These are phyloP conservation scores for Baryphthengus martii DNA, from an alignment of 2,113 vertebrate genomes.

Conservation along the genomic window DNA sequence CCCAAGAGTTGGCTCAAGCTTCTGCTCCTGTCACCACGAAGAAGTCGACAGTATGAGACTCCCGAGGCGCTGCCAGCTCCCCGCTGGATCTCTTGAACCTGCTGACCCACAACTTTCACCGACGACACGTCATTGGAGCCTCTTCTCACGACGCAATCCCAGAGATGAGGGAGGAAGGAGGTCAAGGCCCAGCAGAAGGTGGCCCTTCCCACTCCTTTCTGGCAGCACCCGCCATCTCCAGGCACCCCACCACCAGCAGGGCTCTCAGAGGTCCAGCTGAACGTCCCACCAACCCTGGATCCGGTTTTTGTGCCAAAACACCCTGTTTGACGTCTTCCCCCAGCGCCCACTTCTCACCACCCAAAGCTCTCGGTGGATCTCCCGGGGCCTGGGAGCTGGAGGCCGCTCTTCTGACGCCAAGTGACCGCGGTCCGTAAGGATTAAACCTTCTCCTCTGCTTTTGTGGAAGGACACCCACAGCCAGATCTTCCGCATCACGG, in stretches of 20 bases:
- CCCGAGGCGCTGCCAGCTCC: not conserved
- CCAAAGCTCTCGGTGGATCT: not conserved
- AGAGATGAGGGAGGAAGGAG: not conserved
- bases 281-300: not conserved
- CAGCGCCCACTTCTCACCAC: not conserved
- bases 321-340: not conserved
- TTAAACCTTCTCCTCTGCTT: not conserved
- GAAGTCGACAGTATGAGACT: fast-evolving
- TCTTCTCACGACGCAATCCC: not conserved
- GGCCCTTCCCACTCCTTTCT: not conserved
- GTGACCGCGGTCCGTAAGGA: not conserved
- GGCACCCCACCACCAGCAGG: fast-evolving
- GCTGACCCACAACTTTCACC: not conserved
- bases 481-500: not conserved
- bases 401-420: not conserved
- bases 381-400: not conserved
- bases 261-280: not conserved
- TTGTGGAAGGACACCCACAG: not conserved
- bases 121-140: not conserved
- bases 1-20: not conserved
- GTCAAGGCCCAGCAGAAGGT: not conserved
- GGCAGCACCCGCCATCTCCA: not conserved
- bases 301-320: not conserved
- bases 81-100: not conserved
- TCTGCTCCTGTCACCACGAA: not conserved